A percentile compares a stretch with the other conserved stretches of the same genome.
phyloP scores from a whole-genome alignment of 2,113 vertebrate species.

The Columba janthina region DNA sequence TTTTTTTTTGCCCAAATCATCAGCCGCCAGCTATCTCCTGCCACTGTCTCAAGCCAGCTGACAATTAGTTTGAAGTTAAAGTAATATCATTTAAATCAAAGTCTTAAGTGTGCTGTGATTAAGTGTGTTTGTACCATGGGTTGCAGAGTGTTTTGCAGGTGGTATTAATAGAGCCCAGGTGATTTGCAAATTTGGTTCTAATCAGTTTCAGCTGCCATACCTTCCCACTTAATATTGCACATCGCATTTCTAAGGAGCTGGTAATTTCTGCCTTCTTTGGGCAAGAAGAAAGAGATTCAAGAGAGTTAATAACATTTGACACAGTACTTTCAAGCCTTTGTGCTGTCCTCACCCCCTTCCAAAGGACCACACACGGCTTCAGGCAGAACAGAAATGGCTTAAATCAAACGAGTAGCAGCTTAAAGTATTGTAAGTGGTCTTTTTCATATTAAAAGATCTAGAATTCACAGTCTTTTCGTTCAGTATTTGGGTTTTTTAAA shows the following conservation, averaged over 20 bases:
- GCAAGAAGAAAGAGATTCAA: neutral
- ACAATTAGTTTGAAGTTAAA: neutral
- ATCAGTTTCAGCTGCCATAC: neutral
- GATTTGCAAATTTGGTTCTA: neutral
- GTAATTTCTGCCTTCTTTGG: neutral
- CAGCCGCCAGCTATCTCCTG: neutral
- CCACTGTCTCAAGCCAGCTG: neutral
- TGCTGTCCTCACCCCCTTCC: neutral
- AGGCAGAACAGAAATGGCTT: neutral
- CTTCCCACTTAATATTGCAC: neutral
- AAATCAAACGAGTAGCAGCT: conserved; percentile 12
- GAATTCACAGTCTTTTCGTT: neutral
- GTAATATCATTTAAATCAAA: neutral
- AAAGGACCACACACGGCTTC: neutral
- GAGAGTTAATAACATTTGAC: neutral
- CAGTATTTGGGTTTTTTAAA: neutral
- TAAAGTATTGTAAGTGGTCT: conserved; percentile 17
- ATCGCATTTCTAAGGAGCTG: neutral
- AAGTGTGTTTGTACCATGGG: neutral
- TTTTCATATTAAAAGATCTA: neutral
- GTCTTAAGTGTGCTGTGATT: neutral
- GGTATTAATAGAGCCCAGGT: neutral
- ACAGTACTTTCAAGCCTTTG: neutral
- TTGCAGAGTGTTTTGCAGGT: neutral
- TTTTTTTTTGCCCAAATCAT: neutral